These are phyloP conservation scores for Dendrolimus punctatus DNA, from an alignment of 1,140 invertebrate species.

Conservation along the genomic window DNA sequence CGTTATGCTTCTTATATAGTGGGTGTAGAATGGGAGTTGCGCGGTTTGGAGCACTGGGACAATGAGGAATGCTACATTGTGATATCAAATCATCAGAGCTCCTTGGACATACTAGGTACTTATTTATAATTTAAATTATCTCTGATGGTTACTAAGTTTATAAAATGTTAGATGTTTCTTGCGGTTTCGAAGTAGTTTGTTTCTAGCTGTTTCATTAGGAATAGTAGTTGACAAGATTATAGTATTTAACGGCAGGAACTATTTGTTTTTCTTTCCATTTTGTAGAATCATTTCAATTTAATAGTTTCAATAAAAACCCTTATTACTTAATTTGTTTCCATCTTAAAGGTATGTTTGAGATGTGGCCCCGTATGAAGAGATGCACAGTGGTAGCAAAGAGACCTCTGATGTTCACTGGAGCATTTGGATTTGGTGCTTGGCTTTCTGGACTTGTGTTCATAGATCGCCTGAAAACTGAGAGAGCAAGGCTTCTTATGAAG, in stretches of 20 bases:
- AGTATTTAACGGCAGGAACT: background rate
- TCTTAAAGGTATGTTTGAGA: slow-evolving; percentile 73
- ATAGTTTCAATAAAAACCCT: too few relatives aligned
- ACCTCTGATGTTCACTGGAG: slow-evolving; percentile 83
- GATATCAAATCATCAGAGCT: slow-evolving; percentile 91
- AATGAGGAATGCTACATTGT: slow-evolving; percentile 86
- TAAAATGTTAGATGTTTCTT: too few relatives aligned
- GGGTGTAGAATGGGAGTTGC: slow-evolving; percentile 85
- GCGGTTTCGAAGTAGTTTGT: too few relatives aligned
- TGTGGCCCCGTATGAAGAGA: slow-evolving; percentile 83
- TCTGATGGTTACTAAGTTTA: too few relatives aligned
- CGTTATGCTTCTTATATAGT: slow-evolving; percentile 80
- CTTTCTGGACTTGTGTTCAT: slow-evolving; percentile 87
- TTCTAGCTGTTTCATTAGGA: too few relatives aligned
- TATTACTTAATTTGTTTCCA: too few relatives aligned
- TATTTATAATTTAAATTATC: background rate
- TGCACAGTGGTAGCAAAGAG: slow-evolving; percentile 84
- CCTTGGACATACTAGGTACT: slow-evolving; percentile 83
- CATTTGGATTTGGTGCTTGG: slow-evolving; percentile 85
- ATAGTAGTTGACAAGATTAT: too few relatives aligned
- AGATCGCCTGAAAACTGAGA: slow-evolving; percentile 80
- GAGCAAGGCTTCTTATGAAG: slow-evolving; percentile 79
- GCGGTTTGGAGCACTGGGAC: slow-evolving; percentile 82
- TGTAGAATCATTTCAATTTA: too few relatives aligned
- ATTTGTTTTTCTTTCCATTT: background rate